These are phyloP conservation scores for Trilocha varians DNA, from an alignment of 2,888 invertebrate genomes.

Conservation along the genomic window DNA sequence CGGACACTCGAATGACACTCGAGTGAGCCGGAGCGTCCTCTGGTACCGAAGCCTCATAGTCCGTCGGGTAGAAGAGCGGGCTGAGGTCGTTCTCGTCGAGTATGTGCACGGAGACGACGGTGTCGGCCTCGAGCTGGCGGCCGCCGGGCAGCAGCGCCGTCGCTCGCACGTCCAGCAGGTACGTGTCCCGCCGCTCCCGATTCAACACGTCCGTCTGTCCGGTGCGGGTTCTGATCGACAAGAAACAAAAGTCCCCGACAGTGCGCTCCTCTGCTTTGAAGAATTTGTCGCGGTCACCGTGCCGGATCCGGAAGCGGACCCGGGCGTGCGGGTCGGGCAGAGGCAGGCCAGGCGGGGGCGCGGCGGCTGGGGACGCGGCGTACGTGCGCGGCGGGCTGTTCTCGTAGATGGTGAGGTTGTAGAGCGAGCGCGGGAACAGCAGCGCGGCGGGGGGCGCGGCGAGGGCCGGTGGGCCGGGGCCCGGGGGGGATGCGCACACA, in stretches of 20 bases:
- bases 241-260: conserved; percentile 96
- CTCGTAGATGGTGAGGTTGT: conserved; percentile 94
- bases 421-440: conserved; percentile 80
- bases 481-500: conserved; percentile 42
- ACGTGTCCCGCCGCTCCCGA: conserved; percentile 90
- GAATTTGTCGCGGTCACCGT: conserved; percentile 90
- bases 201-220: conserved; percentile 91
- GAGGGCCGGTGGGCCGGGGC: conserved; percentile 20
- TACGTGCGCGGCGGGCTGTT: conserved; percentile 94
- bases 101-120: conserved; percentile 80
- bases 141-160: conserved; percentile 73
- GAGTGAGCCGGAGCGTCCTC: conserved; percentile 91
- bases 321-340: conserved; percentile 47
- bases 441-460: conserved; percentile 35
- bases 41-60: conserved; percentile 88
- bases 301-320: conserved; percentile 88
- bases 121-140: conserved; percentile 78
- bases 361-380: conserved; percentile 79
- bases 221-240: conserved; percentile 90
- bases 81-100: conserved; percentile 92
- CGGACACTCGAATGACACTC: conserved; percentile 84
- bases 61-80: conserved; percentile 92
- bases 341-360: conserved; percentile 86
- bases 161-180: conserved; percentile 82
- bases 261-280: conserved; percentile 93